Evolutionary conservation across 2,113 vertebrate genomes (phyloP).

Genomic region (Smithornis capensis): DNA sequence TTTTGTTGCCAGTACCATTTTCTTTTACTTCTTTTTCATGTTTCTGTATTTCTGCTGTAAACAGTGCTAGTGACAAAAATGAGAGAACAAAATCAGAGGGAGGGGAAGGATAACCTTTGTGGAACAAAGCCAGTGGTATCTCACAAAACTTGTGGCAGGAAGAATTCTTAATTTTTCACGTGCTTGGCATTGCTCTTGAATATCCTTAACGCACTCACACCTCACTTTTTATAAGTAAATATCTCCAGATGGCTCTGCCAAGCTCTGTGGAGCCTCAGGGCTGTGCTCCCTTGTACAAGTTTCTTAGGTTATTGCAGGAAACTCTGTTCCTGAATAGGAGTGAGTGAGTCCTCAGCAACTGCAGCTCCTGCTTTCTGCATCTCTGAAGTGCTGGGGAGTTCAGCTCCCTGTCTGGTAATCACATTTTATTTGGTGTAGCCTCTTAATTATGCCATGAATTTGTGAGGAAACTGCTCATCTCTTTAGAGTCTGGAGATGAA

Average conservation of each 20-base stretch:
- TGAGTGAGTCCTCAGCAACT: neutral
- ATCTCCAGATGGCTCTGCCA: neutral
- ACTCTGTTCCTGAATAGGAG: fast-evolving
- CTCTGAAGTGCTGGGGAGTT: neutral
- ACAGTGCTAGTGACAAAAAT: neutral
- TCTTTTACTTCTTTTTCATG: neutral
- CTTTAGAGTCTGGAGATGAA: neutral
- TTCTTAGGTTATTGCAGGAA: neutral
- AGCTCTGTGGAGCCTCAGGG: neutral
- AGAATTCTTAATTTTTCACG: neutral
- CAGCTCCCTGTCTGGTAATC: neutral
- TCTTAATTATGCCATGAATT: neutral
- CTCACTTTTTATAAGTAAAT: neutral
- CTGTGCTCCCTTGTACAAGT: neutral
- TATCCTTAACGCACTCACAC: neutral
- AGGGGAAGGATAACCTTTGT: neutral
- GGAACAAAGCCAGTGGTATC: neutral
- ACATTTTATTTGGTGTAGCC: neutral
- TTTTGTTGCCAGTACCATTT: neutral
- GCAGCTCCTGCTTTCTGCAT: neutral
- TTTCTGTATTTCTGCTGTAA: neutral
- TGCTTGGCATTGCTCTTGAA: neutral
- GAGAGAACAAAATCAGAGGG: neutral
- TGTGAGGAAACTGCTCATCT: neutral
- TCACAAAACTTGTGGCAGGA: neutral